phyloP scores from a whole-genome alignment of 2,113 vertebrate species.

The Hemiscyllium ocellatum region DNA sequence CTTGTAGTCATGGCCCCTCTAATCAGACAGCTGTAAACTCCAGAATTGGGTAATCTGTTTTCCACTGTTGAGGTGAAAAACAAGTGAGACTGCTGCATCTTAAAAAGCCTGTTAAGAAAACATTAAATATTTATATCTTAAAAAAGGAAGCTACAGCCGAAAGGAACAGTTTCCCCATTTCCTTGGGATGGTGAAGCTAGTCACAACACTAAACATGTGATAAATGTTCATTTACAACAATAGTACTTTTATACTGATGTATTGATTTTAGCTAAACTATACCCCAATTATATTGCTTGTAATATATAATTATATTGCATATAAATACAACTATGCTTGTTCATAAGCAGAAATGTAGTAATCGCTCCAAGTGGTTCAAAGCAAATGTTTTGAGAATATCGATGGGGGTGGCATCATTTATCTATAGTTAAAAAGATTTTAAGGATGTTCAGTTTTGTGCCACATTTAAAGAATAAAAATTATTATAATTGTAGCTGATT shows the following conservation, averaged over 20 bases:
- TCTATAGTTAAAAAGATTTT: not conserved
- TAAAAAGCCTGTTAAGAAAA: not conserved
- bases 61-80: not conserved
- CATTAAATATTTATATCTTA: not conserved
- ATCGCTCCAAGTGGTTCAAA: not conserved
- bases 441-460: not conserved
- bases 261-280: not conserved
- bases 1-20: not conserved
- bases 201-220: not conserved
- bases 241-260: not conserved
- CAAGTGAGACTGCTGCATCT: not conserved
- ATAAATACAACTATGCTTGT: no score
- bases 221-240: not conserved
- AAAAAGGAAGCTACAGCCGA: not conserved
- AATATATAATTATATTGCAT: not conserved
- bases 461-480: not conserved
- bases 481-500: not conserved
- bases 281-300: not conserved
- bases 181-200: not conserved
- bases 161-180: not conserved
- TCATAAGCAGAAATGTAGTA: no score
- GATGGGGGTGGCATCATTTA: no score
- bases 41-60: not conserved
- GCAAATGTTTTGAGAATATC: not conserved
- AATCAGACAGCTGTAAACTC: not conserved